Evolutionary conservation across 2,797 vertebrate genomes (phyloP), one percentile per base, ranked within the genome.

Genomic region (Acrossocheilus wenchowensis): DNA sequence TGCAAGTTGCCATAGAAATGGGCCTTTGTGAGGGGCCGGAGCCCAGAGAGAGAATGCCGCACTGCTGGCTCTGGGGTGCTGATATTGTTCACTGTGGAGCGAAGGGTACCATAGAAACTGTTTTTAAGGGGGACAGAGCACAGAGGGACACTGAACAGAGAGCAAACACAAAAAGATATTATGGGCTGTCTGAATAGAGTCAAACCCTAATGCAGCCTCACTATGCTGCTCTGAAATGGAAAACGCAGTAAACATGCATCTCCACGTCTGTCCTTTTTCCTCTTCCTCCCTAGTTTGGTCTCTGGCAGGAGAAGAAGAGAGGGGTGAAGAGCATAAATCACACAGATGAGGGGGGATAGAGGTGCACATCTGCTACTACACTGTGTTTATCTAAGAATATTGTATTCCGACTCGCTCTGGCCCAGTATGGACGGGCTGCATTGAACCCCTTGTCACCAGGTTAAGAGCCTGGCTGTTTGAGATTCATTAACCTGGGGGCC

Each of bases 391-490:
- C 92, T 90, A 79, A 54, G 26, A 62, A 34, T n/a, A 17, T 26
- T 57, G 68, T 72, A 36, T 68, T 41, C 86, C 66, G 36, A 69
- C 30, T 68, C 82, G 48, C 66, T 69, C 87, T 90, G 81, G 85
- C 75, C 34, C 74, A 60, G 62, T 66, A 87, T 87, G 81, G 72
- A 69, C 45, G 21, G 52, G 48, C 66, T 69, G 34, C n/a, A 89
- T 87, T 69, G 81, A 88, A 84, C 82, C 82, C 81, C 45, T 87
- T 73, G 91, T 88, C 82, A 50, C 50, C 77, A 87, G 96, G 96
- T 96, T 95, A 95, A 94, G 94, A 95, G 94, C 88, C 90, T 90
- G 91, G 90, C 92, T 89, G 90, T 89, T 90, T 92, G 88, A 93
- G 90, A 92, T 91, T 88, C 91, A 93, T 94, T 94, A 94, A 93